Conservation (phyloP, 2,888 invertebrate species). For the Tenthredo livida region DNA sequence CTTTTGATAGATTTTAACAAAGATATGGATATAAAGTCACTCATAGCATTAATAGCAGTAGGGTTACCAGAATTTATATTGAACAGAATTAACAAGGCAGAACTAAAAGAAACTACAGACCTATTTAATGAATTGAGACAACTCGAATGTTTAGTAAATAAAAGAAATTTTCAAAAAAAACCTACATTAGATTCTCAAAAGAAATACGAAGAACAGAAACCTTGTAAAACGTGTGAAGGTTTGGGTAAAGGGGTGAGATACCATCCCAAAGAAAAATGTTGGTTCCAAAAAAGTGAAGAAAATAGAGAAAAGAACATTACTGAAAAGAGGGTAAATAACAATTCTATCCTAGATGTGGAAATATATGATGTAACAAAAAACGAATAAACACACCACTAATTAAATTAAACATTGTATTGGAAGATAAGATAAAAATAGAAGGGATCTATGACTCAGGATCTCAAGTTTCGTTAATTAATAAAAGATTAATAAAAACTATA, state of each 20-base stretch:
- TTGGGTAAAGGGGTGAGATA: slow-evolving; percentile 41
- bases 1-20: neutral
- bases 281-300: slow-evolving; percentile 49
- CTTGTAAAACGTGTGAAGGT: slow-evolving; percentile 50
- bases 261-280: slow-evolving; percentile 43
- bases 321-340: slow-evolving; percentile 38
- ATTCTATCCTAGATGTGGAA: slow-evolving; percentile 36
- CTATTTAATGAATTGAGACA: slow-evolving; percentile 55
- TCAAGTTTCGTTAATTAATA: slow-evolving; percentile 58
- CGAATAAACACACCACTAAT: slow-evolving; percentile 58
- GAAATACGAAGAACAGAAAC: slow-evolving; percentile 54
- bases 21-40: neutral
- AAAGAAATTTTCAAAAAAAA: slow-evolving; percentile 50
- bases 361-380: slow-evolving; percentile 54
- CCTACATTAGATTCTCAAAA: slow-evolving; percentile 57
- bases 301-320: slow-evolving; percentile 24
- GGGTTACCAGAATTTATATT: neutral
- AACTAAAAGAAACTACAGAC: neutral
- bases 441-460: slow-evolving; percentile 60
- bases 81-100: neutral
- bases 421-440: slow-evolving; percentile 54
- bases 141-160: slow-evolving; percentile 54
- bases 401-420: slow-evolving; percentile 54
- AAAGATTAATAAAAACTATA: slow-evolving; percentile 57
- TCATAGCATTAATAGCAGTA: neutral